Evolutionary conservation across 2,113 vertebrate genomes (phyloP).

Genomic region (Calcarius ornatus): DNA sequence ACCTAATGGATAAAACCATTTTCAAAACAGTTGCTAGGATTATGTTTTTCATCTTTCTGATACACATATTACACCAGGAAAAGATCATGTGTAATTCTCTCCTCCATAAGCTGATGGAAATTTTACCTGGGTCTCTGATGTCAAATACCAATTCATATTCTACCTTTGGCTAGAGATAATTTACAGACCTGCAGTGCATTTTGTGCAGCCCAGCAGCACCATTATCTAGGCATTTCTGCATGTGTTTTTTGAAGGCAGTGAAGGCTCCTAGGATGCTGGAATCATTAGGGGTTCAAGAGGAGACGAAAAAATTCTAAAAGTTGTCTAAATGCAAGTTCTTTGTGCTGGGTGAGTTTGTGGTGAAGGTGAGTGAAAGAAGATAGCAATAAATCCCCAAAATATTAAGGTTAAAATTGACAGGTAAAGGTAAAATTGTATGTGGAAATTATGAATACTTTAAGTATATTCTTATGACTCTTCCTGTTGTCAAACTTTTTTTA

Average conservation of each 20-base stretch:
- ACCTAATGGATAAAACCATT: neutral
- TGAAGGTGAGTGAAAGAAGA: neutral
- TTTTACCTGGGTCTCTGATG: neutral
- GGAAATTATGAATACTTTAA: neutral
- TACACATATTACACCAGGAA: neutral
- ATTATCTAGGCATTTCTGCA: neutral
- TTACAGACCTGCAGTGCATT: neutral
- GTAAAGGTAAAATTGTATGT: neutral
- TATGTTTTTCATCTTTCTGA: neutral
- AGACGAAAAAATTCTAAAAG: neutral
- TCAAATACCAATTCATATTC: neutral
- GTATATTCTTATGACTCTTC: neutral
- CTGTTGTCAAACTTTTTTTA: neutral
- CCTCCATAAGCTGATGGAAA: neutral
- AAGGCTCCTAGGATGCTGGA: neutral
- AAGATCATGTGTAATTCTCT: neutral
- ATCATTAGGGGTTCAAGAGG: neutral
- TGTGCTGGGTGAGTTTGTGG: neutral
- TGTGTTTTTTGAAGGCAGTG: neutral
- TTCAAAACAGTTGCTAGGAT: neutral
- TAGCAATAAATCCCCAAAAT: neutral
- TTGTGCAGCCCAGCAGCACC: neutral
- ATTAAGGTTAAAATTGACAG: neutral
- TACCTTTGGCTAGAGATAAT: neutral
- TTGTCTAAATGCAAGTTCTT: neutral